Base-by-base conservation (phyloP, 2,888 invertebrate genomes). In the Orchesella flavescens region DNA sequence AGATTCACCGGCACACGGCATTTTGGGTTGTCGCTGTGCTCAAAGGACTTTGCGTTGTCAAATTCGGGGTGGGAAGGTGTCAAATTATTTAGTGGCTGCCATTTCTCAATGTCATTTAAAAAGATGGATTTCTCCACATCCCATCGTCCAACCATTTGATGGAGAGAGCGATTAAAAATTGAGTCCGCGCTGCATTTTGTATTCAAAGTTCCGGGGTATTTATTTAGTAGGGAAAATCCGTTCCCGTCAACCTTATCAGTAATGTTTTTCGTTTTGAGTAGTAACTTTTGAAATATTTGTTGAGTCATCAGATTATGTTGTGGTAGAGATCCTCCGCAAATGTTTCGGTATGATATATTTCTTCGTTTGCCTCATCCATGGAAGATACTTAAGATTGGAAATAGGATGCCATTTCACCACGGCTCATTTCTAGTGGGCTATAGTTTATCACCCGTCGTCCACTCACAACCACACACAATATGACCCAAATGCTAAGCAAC, bases 1-100 rank as follows among this genome's bases (percentile, higher is more conserved):
- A 1, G 23, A 7, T n/a, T 76, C 59, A 13, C 72, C 72, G n/a
- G 57, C n/a, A 17, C 72, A 72, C 19, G 72, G 24, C 76, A 76
- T 13, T 49, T 66, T 15, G 76, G 23, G 4, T 46, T 17, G 9
- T 63, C 23, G 12, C 24, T 61, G 7, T 17, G 5, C 15, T 19
- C 59, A n/a, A 53, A 13, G 10, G 10, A 24, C 13, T 43, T 19
- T 43, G 57, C 59, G 23, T 59, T 57, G 59, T 59, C 72, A 9
- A 34, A 1, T 10, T 72, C 72, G 2, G 72, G 72, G n/a, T 55
- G 19, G 12, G 19, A n/a, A 9, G 57, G 57, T 17, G 59, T 59
- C 17, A 12, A 3, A 9, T 34, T 17, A 17, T 72, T 72, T 1
- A n/a, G 17, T 15, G 5, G 1, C 3, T 72, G 59, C 72, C 72